Percentiles rank a stretch among this genome's conserved stretches.
Conservation (phyloP, 2,797 vertebrate genomes). For the Labeo calbasu region DNA sequence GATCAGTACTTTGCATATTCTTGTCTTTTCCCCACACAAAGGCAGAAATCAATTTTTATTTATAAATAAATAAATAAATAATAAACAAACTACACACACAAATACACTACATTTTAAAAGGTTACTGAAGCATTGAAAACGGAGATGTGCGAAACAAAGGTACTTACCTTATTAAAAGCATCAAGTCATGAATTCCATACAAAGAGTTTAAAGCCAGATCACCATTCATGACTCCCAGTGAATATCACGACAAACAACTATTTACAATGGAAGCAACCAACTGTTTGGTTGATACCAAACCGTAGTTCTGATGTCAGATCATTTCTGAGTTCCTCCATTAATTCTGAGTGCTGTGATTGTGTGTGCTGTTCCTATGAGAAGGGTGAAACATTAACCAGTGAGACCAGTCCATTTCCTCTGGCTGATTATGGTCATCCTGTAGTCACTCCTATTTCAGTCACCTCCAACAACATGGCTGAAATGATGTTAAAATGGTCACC, state of each 20-base stretch:
- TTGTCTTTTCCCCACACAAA: background rate
- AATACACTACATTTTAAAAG: too few species aligned
- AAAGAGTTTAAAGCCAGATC: background rate
- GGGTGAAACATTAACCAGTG: slow-evolving; percentile 80
- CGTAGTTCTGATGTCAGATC: background rate
- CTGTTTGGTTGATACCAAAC: background rate
- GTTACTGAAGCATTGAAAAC: background rate
- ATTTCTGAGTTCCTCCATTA: slow-evolving; percentile 63
- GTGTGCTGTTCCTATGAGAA: slow-evolving; percentile 56
- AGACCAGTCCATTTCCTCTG: slow-evolving; percentile 76
- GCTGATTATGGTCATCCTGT: slow-evolving; percentile 70
- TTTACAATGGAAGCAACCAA: background rate
- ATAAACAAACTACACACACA: too few species aligned
- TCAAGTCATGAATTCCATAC: background rate
- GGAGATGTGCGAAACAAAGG: background rate
- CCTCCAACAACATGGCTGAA: slow-evolving; percentile 21
- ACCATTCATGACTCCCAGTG: too few species aligned
- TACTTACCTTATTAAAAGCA: slow-evolving; percentile 27
- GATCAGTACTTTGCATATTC: background rate
- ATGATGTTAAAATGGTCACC: background rate
- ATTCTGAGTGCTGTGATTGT: slow-evolving; percentile 59
- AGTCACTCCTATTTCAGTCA: slow-evolving; percentile 58
- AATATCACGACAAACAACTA: background rate
- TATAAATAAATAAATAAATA: too few species aligned
- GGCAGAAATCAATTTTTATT: background rate